phyloP scores from a whole-genome alignment of 2,888 invertebrate genomes.

The Seladonia tumulorum region DNA sequence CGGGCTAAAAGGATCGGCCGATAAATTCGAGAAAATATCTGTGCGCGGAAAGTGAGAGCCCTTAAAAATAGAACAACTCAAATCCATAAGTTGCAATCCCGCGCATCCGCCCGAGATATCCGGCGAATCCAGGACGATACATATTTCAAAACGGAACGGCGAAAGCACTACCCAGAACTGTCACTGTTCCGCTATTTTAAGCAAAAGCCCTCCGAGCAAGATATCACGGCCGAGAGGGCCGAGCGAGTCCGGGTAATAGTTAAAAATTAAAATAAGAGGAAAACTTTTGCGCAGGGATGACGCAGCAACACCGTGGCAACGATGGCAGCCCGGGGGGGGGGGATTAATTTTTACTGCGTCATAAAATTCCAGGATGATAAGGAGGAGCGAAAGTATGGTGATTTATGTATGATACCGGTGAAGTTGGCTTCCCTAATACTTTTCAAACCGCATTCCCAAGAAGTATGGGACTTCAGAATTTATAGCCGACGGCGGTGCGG shows the following conservation, averaged over 20 bases:
- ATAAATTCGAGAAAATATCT: background rate
- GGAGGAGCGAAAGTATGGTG: constrained; percentile 50
- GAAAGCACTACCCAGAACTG: background rate
- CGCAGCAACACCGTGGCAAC: constrained; percentile 21
- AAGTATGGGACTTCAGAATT: constrained; percentile 49
- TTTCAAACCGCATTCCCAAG: constrained; percentile 57
- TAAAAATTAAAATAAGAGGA: constrained; percentile 45
- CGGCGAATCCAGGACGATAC: background rate
- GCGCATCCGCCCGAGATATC: background rate
- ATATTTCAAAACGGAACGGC: background rate
- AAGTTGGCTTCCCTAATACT: constrained; percentile 52
- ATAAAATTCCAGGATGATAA: constrained; percentile 53
- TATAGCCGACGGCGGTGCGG: constrained; percentile 26
- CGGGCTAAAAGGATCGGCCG: background rate
- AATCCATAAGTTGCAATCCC: background rate
- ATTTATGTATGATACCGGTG: constrained; percentile 58
- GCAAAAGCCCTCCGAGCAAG: background rate
- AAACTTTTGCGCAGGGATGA: constrained; percentile 37
- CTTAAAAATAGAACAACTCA: background rate
- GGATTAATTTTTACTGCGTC: constrained; percentile 58
- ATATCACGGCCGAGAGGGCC: background rate
- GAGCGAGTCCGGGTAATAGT: constrained; percentile 21
- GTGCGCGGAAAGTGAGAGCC: background rate
- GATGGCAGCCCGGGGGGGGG: constrained; percentile 35
- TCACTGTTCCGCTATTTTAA: background rate